Base-by-base conservation (phyloP, 2,888 invertebrate species). In the Ryuthela nishihirai region DNA sequence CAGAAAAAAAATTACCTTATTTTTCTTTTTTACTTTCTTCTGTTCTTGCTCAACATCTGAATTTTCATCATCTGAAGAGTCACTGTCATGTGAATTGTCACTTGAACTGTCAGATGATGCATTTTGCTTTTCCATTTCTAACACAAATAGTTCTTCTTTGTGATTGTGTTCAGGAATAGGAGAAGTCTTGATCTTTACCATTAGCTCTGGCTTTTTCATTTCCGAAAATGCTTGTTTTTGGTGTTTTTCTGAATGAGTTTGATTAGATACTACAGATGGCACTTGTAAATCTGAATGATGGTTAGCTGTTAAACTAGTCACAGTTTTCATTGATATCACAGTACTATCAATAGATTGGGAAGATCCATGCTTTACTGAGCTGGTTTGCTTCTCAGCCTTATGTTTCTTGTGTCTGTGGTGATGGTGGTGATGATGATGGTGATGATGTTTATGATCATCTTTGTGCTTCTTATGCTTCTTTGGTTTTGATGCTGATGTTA, bases 371-470 rank as follows among this genome's bases (percentile, higher is more conserved):
- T n/a, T n/a, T n/a, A 26, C 10, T 5, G 26, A 20, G n/a, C 6
- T 43, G 32, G 34, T 55, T 21, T 17, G 34, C 26, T 54, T 63
- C 15, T 49, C 54, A 5, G 43, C 52, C 42, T 58, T 67, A 43
- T 64, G 68, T 48, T 58, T 67, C 47, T 65, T 69, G 49, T 77
- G 26, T 70, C 73, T 66, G 72, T 75, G 72, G 36, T 78, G 77
- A 65, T 80, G 81, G 39, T 81, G 80, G 61, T 72, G 70, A 52
- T 70, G 77, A 70, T 84, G 82, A 74, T 87, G 83, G 71, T 85
- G 86, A 72, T 85, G 83, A 69, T 87, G 85, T 61, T 78, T 79
- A 12, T 66, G 39, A 70, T 73, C 47, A 21, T 64, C 47, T 46
- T 61, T 50, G 56, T 65, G 61, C 52, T 64, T 52, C 50, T 69